Percentiles rank a stretch among this genome's conserved stretches.
Conservation (phyloP, 1,140 invertebrate genomes). For the Brachionus asplanchnoidis region DNA sequence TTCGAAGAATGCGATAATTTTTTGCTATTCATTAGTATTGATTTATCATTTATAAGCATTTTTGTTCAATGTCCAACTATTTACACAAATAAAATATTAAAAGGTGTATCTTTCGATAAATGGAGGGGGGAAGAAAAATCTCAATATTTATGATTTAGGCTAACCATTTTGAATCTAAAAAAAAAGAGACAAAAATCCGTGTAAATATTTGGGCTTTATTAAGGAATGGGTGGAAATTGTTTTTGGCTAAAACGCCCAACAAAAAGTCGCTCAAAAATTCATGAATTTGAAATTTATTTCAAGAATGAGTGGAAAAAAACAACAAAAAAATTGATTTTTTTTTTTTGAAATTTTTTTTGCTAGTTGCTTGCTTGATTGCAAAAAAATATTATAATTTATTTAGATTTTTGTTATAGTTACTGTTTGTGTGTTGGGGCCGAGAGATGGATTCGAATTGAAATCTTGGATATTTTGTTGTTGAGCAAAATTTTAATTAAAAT, state of each 20-base stretch:
- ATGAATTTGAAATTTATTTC: neutral
- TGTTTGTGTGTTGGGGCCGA: neutral
- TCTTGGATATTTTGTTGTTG: slow-evolving; percentile 3
- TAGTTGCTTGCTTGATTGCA: slow-evolving; percentile 3
- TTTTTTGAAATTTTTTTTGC: neutral
- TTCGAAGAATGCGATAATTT: slow-evolving; percentile 22
- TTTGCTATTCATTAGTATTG: slow-evolving; percentile 30
- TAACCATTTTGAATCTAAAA: neutral
- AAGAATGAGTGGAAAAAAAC: neutral
- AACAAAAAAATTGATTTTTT: neutral
- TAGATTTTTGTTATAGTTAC: slow-evolving; percentile 27
- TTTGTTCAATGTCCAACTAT: neutral
- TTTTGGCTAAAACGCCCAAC: neutral
- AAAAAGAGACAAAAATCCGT: neutral
- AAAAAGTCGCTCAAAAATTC: neutral
- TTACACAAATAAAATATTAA: neutral
- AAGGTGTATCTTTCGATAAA: neutral
- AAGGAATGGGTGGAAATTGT: neutral
- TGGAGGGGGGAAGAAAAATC: neutral
- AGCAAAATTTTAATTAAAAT: slow-evolving; percentile 1
- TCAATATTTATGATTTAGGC: slow-evolving; percentile 9
- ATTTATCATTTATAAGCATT: slow-evolving; percentile 36
- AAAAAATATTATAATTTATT: slow-evolving; percentile 29
- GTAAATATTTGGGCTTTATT: neutral
- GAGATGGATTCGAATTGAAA: neutral